These are phyloP conservation scores for Hanleya hanleyi DNA, from an alignment of 2,888 invertebrate species.

Conservation along the genomic window DNA sequence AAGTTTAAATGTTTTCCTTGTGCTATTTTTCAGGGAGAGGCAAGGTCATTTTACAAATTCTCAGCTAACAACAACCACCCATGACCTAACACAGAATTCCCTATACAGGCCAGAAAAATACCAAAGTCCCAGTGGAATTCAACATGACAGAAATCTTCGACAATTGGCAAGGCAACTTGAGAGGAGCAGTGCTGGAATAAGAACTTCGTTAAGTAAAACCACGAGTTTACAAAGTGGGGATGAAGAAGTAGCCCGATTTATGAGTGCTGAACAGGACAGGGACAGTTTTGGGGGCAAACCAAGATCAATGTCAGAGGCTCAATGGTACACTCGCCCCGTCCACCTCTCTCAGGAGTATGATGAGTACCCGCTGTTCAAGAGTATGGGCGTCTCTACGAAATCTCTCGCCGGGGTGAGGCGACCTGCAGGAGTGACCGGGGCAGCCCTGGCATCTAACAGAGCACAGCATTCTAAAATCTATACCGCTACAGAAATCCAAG, in stretches of 20 bases:
- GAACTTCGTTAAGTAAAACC: too few species aligned
- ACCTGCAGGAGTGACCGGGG: not conserved
- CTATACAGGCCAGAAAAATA: constrained; percentile 42
- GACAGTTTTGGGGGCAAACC: not conserved
- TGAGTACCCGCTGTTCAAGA: not conserved
- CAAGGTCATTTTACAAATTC: constrained; percentile 42
- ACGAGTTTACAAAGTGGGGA: not conserved
- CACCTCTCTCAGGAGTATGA: not conserved
- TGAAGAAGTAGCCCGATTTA: too few species aligned
- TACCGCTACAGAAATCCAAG: not conserved
- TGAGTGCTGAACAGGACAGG: too few species aligned
- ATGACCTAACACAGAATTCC: constrained; percentile 40
- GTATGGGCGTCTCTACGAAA: not conserved
- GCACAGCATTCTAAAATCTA: not conserved
- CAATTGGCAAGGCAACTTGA: too few species aligned
- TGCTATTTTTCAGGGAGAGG: constrained; percentile 44
- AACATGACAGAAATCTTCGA: not conserved
- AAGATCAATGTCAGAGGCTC: not conserved
- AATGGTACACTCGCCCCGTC: constrained; percentile 1
- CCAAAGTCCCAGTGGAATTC: not conserved
- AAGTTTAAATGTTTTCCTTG: not conserved
- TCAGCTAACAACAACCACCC: constrained; percentile 44
- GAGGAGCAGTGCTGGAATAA: too few species aligned
- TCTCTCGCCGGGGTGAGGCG: not conserved
- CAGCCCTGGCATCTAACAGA: not conserved